phyloP scores from a whole-genome alignment of 2,888 invertebrate genomes.

The Chalcosyrphus nemorum region DNA sequence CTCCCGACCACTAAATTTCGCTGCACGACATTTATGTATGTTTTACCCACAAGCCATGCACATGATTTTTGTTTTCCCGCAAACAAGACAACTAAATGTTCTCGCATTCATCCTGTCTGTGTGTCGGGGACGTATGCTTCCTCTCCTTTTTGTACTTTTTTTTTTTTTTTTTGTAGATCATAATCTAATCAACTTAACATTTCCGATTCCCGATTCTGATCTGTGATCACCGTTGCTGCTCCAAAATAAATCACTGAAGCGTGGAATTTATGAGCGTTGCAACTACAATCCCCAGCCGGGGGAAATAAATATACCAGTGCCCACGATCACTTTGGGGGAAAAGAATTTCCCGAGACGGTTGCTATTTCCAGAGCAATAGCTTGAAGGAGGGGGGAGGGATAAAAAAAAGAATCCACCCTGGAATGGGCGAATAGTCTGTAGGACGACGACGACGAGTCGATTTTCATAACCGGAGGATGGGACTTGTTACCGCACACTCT shows the following conservation, averaged over 20 bases:
- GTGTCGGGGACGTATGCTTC: conserved; percentile 17
- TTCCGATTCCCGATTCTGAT: conserved; percentile 67
- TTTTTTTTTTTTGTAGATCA: conserved; percentile 64
- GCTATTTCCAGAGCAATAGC: conserved; percentile 27
- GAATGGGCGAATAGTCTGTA: conserved; percentile 40
- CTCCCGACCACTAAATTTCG: conserved; percentile 40
- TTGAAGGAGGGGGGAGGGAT: background rate
- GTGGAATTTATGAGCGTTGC: conserved; percentile 59
- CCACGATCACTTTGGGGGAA: conserved; percentile 45
- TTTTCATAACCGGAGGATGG: conserved; percentile 65
- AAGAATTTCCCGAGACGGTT: conserved; percentile 50
- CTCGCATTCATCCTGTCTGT: conserved; percentile 20
- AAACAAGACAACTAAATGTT: conserved; percentile 27
- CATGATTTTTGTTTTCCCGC: conserved; percentile 43
- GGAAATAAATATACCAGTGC: conserved; percentile 40
- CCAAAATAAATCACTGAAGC: conserved; percentile 71
- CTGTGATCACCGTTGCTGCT: conserved; percentile 54
- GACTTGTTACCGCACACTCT: conserved; percentile 56
- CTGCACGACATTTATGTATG: conserved; percentile 60
- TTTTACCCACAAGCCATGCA: conserved; percentile 34
- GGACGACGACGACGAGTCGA: conserved; percentile 53
- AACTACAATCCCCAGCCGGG: background rate
- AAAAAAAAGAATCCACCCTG: background rate
- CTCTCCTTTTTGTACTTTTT: conserved; percentile 37
- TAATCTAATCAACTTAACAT: conserved; percentile 72